Evolutionary conservation across 2,888 invertebrate species (phyloP).

Genomic region (Polia nebulosa): DNA sequence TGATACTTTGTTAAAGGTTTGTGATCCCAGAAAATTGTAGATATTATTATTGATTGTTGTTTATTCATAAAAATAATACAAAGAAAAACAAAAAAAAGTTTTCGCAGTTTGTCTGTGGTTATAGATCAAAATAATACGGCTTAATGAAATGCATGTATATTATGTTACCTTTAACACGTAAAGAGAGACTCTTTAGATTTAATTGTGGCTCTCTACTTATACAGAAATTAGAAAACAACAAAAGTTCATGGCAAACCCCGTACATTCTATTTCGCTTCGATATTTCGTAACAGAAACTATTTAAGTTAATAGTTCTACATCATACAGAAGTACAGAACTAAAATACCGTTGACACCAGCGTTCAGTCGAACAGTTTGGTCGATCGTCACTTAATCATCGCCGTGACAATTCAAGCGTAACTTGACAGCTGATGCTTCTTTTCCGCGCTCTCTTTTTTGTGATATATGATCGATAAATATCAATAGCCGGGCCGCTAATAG

Average conservation of each 20-base stretch:
- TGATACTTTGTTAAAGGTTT: too few relatives aligned
- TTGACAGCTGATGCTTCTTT: conserved; percentile 59
- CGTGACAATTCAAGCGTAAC: conserved; percentile 47
- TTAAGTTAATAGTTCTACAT: conserved; percentile 35
- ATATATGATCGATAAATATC: conserved; percentile 36
- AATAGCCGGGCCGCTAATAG: conserved; percentile 8
- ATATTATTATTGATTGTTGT: too few relatives aligned
- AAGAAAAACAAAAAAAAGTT: too few relatives aligned
- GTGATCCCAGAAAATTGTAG: too few relatives aligned
- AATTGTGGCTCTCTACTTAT: too few relatives aligned
- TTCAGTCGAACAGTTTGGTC: conserved; percentile 25
- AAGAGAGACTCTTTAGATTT: too few relatives aligned
- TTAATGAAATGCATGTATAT: neutral
- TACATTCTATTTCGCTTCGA: conserved; percentile 2
- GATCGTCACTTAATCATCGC: conserved; percentile 41
- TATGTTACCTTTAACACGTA: too few relatives aligned
- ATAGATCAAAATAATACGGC: neutral
- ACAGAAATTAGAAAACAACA: too few relatives aligned
- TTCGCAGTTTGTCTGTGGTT: neutral
- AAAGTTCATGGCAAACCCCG: neutral
- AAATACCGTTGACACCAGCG: conserved; percentile 36
- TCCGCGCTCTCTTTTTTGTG: conserved; percentile 39
- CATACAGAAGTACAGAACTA: conserved; percentile 21
- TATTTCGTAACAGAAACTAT: conserved; percentile 29
- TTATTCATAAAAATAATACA: too few relatives aligned